These are phyloP conservation scores for Strigamia transsilvanica DNA, from an alignment of 2,888 invertebrate genomes.

Conservation along the genomic window DNA sequence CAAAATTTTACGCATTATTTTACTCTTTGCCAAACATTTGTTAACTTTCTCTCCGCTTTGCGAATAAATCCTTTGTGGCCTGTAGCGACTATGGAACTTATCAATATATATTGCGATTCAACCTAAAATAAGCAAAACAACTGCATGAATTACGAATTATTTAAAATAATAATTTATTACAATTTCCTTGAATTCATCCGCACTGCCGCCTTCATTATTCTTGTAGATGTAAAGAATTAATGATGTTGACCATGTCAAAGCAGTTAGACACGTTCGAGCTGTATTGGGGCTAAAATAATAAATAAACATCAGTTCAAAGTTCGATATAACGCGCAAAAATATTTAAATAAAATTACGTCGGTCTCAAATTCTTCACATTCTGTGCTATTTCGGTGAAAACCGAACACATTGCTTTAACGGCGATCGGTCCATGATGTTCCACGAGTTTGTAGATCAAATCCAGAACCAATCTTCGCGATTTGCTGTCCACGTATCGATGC, in stretches of 20 bases:
- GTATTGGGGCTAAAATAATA: constrained; percentile 53
- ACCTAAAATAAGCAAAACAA: constrained; percentile 54
- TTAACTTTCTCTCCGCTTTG: constrained; percentile 56
- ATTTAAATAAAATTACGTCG: constrained; percentile 71
- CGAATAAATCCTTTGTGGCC: constrained; percentile 55
- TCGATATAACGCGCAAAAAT: not conserved
- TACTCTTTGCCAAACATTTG: constrained; percentile 57
- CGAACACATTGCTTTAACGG: constrained; percentile 74
- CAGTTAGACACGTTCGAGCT: constrained; percentile 54
- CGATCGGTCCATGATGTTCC: constrained; percentile 74
- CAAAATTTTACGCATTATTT: not conserved
- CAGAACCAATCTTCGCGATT: constrained; percentile 79
- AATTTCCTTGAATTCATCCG: constrained; percentile 55
- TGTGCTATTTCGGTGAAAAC: constrained; percentile 73
- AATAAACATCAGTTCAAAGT: constrained; percentile 58
- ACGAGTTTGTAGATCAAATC: constrained; percentile 74
- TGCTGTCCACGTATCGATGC: constrained; percentile 80
- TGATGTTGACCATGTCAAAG: constrained; percentile 54
- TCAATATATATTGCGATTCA: constrained; percentile 55
- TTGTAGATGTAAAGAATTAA: constrained; percentile 53
- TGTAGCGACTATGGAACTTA: constrained; percentile 56
- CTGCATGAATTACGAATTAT: not conserved
- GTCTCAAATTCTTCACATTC: constrained; percentile 71
- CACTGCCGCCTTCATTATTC: constrained; percentile 21
- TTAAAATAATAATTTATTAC: constrained; percentile 55